Conservation (phyloP, 2,797 vertebrate genomes). For the Eidolon dupreanum region DNA sequence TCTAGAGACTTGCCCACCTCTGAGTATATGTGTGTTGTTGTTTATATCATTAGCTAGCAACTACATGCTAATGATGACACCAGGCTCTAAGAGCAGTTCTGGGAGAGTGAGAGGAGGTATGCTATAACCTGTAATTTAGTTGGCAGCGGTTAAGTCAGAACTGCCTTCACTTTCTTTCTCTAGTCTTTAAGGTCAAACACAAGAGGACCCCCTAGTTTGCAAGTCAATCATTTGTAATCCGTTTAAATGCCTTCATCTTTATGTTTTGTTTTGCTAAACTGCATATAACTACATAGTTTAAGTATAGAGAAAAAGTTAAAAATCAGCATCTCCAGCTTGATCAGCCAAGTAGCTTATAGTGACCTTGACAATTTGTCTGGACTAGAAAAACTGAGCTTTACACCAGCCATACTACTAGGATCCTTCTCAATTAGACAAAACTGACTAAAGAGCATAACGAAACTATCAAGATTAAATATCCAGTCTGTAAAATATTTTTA, state of each 20-base stretch:
- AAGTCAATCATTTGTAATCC: not conserved
- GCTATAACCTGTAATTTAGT: not conserved
- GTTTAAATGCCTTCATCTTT: conserved; percentile 27
- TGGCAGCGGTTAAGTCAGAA: not conserved
- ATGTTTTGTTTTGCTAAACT: conserved; percentile 8
- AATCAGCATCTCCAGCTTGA: not conserved
- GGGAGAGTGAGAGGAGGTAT: not conserved
- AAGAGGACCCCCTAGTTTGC: not conserved
- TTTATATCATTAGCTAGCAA: not conserved
- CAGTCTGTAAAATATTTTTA: not conserved
- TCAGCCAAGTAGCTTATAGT: not conserved
- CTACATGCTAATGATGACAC: not conserved
- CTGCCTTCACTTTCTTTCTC: not conserved
- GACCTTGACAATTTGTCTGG: not conserved
- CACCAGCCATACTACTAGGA: not conserved
- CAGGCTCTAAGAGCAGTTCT: not conserved
- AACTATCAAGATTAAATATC: not conserved
- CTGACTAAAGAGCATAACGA: not conserved
- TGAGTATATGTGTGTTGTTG: not conserved
- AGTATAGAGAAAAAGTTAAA: conserved; percentile 16
- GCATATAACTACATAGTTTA: not conserved
- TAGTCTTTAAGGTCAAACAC: not conserved
- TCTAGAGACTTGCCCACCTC: not conserved
- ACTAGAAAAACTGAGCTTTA: conserved; percentile 13
- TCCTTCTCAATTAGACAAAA: conserved; percentile 19